A percentile compares a stretch with the other conserved stretches of the same genome.
Conservation (phyloP, 1,140 invertebrate species). For the Carposina sasakii region DNA sequence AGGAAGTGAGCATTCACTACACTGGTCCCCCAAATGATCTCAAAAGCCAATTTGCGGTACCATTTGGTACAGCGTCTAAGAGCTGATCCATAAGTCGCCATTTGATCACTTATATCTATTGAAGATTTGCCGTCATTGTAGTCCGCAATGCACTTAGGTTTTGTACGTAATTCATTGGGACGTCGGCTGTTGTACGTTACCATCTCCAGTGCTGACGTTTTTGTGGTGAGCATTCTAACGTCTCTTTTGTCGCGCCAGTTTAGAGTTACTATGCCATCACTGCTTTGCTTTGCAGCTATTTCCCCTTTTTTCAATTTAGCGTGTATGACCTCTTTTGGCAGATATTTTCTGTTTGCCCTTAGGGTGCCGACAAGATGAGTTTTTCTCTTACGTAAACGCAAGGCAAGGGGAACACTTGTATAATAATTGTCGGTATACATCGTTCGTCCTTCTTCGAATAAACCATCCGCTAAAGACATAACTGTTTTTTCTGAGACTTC, state of each 20-base stretch:
- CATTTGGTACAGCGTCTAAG: constrained; percentile 13
- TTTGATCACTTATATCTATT: constrained; percentile 29
- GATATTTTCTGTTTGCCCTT: constrained; percentile 10
- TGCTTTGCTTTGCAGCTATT: constrained; percentile 14
- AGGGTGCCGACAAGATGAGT: constrained; percentile 18
- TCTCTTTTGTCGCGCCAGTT: constrained; percentile 32
- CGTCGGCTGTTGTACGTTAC: no score
- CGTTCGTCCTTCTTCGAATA: constrained; percentile 8
- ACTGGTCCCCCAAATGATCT: no score
- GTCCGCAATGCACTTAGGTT: constrained; percentile 24
- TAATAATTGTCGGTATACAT: constrained; percentile 15
- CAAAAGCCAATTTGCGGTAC: constrained; percentile 19
- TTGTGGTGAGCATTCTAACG: constrained; percentile 27
- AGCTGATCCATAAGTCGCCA: constrained; percentile 23
- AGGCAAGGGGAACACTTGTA: constrained; percentile 16
- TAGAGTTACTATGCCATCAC: constrained; percentile 14
- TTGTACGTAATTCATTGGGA: no score
- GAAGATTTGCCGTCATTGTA: constrained; percentile 28
- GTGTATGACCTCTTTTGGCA: constrained; percentile 11
- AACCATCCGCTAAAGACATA: neutral
- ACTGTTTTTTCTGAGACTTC: constrained; percentile 10
- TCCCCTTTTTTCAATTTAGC: constrained; percentile 24
- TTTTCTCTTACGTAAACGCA: constrained; percentile 8
- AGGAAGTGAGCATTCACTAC: no score
- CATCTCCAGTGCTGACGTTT: no score